These are phyloP conservation scores for Dorcus hopei DNA, from an alignment of 2,888 invertebrate species.

Conservation along the genomic window DNA sequence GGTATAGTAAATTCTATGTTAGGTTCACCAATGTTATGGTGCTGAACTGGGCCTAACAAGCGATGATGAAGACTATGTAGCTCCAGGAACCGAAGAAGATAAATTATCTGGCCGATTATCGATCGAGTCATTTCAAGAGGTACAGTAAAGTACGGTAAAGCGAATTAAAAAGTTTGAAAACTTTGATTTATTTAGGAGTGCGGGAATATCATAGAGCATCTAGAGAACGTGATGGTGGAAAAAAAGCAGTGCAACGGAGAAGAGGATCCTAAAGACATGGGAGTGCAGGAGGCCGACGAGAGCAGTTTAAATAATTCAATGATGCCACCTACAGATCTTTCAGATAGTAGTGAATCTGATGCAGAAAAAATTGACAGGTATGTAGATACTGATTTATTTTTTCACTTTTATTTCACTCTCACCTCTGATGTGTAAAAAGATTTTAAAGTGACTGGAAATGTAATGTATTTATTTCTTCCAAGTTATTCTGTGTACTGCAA, in stretches of 20 bases:
- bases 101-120: slow-evolving; percentile 52
- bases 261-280: slow-evolving; percentile 12
- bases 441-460: too few species aligned
- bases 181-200: slow-evolving; percentile 16
- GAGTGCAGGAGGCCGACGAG: slow-evolving; percentile 12
- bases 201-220: slow-evolving; percentile 18
- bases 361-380: slow-evolving; percentile 60
- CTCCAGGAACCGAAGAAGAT: slow-evolving; percentile 58
- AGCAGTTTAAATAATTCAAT: slow-evolving; percentile 7
- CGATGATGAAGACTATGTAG: slow-evolving; percentile 84
- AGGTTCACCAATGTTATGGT: slow-evolving; percentile 91
- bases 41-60: slow-evolving; percentile 90
- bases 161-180: not conserved
- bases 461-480: too few species aligned
- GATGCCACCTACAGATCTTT: slow-evolving; percentile 68
- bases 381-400: slow-evolving; percentile 36
- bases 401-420: too few species aligned
- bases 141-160: slow-evolving; percentile 20
- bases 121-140: slow-evolving; percentile 52
- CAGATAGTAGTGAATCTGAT: slow-evolving; percentile 79
- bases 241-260: slow-evolving; percentile 12
- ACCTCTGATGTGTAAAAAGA: too few species aligned
- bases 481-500: too few species aligned
- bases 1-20: slow-evolving; percentile 3
- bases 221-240: slow-evolving; percentile 10